Evolutionary conservation across 2,888 invertebrate species (phyloP), one percentile per base, ranked within the genome.

Genomic region (Keiferia lycopersicella): DNA sequence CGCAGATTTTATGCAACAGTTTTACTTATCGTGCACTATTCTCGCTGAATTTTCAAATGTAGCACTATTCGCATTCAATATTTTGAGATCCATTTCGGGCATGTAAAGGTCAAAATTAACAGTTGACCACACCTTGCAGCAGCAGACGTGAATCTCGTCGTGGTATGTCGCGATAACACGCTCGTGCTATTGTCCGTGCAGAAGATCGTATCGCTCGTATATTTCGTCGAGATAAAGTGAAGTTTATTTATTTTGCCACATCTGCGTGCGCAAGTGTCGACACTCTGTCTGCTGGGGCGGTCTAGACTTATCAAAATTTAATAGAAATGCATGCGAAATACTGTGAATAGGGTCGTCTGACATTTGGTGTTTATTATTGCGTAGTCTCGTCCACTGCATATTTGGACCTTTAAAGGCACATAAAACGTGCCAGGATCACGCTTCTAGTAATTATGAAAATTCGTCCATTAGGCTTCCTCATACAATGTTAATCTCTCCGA

Each of bases 391-490:
- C 10, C 10, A 34, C 4, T 34, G 34, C 34, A 34, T 8, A 4
- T 34, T 34, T 34, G 8, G 4, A 34, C 34, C 34, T 30, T 41
- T 45, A n/a, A 45, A 1, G 14, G 14, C 45, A 45, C 45, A 45
- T 16, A 45, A 45, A 45, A 45, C 14, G 16, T 45, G 14, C 45
- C 45, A n/a, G 3, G 34, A 34, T 10, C 11, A 26, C 10, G 38
- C 50, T 26, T 50, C 51, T 45, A 62, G 59, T 64, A 64, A 64
- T 59, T 59, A 64, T 59, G 64, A 50, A 61, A 48, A 60, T 61
- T 16, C 39, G 30, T 22, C 64, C 64, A 64, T 60, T 64, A 11
- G 30, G 64, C 60, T 57, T 53, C 26, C 41, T 56, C 30, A 18
- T 53, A 26, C 59, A 60, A 48, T 56, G 56, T 64, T 64, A 64